Conservation (phyloP, 2,113 vertebrate species). For the Laticauda colubrina region DNA sequence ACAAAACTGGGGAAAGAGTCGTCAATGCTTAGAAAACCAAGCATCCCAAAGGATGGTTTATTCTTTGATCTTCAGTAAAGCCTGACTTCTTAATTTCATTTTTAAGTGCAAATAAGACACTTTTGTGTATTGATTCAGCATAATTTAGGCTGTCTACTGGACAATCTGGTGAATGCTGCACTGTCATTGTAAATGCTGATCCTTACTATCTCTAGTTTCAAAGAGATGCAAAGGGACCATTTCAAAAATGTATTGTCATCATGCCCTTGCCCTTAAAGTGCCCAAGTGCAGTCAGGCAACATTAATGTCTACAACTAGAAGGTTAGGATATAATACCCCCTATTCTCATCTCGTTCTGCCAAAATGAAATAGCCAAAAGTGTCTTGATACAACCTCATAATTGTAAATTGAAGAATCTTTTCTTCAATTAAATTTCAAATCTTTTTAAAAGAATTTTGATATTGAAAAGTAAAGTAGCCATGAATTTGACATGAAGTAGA, state of each 20-base stretch:
- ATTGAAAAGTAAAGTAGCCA: not conserved
- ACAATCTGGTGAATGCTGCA: not conserved
- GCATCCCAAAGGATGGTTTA: not conserved
- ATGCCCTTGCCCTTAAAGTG: not conserved
- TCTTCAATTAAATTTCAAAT: not conserved
- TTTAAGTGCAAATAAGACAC: not conserved
- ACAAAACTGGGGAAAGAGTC: not conserved
- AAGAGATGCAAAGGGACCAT: not conserved
- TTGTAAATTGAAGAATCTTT: not conserved
- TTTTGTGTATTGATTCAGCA: not conserved
- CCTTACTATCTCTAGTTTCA: not conserved
- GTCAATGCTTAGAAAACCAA: not conserved
- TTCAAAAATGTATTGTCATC: not conserved
- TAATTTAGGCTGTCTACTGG: not conserved
- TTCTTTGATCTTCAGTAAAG: not conserved
- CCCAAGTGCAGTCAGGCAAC: not conserved
- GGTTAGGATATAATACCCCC: not conserved
- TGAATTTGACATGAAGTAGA: not conserved
- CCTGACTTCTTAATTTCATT: not conserved
- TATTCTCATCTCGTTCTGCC: not conserved
- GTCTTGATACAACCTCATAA: not conserved
- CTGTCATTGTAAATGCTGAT: not conserved
- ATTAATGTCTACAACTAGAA: not conserved
- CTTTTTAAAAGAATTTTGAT: not conserved
- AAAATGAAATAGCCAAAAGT: not conserved